phyloP scores from a whole-genome alignment of 2,113 vertebrate species.

The Benthochromis sp. region DNA sequence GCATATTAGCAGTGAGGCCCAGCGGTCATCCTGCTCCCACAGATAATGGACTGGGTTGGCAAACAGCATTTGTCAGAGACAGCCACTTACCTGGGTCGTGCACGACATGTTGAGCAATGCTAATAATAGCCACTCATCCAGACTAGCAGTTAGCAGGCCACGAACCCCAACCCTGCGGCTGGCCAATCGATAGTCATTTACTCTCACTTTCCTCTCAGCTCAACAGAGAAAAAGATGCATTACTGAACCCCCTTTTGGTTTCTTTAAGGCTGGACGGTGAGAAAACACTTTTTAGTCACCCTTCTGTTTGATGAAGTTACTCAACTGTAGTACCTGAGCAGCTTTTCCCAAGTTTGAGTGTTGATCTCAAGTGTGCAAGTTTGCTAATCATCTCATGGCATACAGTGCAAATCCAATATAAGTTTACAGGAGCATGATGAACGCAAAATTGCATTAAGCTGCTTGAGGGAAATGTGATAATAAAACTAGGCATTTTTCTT shows the following conservation, averaged over 20 bases:
- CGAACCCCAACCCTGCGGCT: slow-evolving; percentile 48
- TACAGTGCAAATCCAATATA: slow-evolving; percentile 6
- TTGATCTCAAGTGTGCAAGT: background rate
- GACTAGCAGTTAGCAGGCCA: slow-evolving; percentile 65
- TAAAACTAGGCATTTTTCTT: slow-evolving; percentile 1
- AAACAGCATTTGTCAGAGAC: slow-evolving; percentile 67
- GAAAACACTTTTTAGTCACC: slow-evolving; percentile 6
- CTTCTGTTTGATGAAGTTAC: background rate
- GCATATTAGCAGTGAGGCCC: slow-evolving; percentile 68
- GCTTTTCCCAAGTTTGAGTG: background rate
- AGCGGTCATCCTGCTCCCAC: slow-evolving; percentile 52
- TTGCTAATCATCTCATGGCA: background rate
- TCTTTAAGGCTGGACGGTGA: background rate
- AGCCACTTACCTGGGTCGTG: slow-evolving; percentile 63
- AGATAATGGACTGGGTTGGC: slow-evolving; percentile 68
- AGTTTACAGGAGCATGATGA: background rate
- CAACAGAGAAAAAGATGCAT: slow-evolving; percentile 55
- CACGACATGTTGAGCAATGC: slow-evolving; percentile 58
- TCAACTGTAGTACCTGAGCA: background rate
- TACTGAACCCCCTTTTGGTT: slow-evolving; percentile 34
- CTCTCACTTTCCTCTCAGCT: slow-evolving; percentile 51
- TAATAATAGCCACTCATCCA: slow-evolving; percentile 71
- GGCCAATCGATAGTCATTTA: slow-evolving; percentile 75
- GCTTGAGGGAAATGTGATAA: slow-evolving; percentile 9
- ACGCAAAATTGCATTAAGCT: slow-evolving; percentile 3